A percentile compares a stretch with the other conserved stretches of the same genome.
These are phyloP conservation scores for Drosophila eugracilis DNA, from an alignment of 1,140 invertebrate genomes.

Conservation along the genomic window DNA sequence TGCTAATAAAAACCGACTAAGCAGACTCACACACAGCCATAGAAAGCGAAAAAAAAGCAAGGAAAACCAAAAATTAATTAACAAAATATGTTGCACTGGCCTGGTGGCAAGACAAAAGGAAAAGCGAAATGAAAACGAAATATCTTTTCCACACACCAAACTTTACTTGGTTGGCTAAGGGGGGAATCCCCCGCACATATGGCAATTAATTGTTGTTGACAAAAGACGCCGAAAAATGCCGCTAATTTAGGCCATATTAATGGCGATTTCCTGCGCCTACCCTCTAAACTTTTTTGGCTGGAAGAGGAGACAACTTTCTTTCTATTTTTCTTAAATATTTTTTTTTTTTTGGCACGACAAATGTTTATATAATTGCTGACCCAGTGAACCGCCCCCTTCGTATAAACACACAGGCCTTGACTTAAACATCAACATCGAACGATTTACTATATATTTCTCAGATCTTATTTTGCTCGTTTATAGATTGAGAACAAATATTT, in stretches of 20 bases:
- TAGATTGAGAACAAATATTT: slow-evolving; percentile 1
- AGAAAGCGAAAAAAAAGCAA: slow-evolving; percentile 4
- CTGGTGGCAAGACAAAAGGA: not conserved
- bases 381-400: slow-evolving; percentile 1
- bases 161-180: slow-evolving; percentile 1
- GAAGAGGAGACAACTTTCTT: slow-evolving; percentile 26
- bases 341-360: slow-evolving; percentile 26
- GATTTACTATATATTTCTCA: slow-evolving; percentile 5
- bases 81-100: slow-evolving; percentile 53
- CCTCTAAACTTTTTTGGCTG: slow-evolving; percentile 11
- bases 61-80: slow-evolving; percentile 58
- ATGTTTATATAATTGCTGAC: slow-evolving; percentile 15
- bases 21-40: slow-evolving; percentile 18
- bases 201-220: slow-evolving; percentile 59
- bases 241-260: slow-evolving; percentile 56
- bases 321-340: too few relatives aligned
- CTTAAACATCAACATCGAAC: slow-evolving; percentile 2
- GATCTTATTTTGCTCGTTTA: slow-evolving; percentile 3
- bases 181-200: slow-evolving; percentile 21
- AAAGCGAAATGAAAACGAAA: slow-evolving; percentile 37
- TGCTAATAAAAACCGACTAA: slow-evolving; percentile 47
- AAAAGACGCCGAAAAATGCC: slow-evolving; percentile 3
- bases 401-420: slow-evolving; percentile 4
- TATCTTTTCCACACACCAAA: slow-evolving; percentile 18
- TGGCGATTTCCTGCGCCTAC: slow-evolving; percentile 18